Base-by-base conservation (phyloP, 1,140 invertebrate genomes). In the Caenorhabditis latens region DNA sequence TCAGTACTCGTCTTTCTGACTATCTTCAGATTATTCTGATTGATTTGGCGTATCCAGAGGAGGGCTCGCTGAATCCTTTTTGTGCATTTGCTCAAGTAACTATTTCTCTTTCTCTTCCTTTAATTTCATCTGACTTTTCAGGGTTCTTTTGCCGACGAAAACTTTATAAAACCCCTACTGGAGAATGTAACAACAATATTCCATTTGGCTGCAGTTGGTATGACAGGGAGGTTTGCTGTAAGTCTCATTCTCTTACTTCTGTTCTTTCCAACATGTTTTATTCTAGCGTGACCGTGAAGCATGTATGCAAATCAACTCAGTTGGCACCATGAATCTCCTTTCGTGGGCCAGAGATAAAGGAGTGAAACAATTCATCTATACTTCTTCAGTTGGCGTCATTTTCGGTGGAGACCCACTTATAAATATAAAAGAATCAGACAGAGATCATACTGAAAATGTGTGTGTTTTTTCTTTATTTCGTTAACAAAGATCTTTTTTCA, bases 171-270 rank as follows among this genome's bases (percentile, higher is more conserved):
- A 24, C 43, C 71, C 8, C 40, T 40, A n/a, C 14, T 79, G 43
- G 46, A 79, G 46, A 4, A 32, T 21, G 71, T 79, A 6, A n/a
- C n/a, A 24, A 50, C 46, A 0, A 46, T 79, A 14, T 79, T 19
- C 40, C 71, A 79, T n/a, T n/a, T 79, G 1, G 71, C 71, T 1
- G 71, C 71, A 11, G 71, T 79, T 50, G 71, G 71, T 21, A 79
- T 79, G 71, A 79, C 71, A 0, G 71, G 71, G 4, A 7, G 24
- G 9, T 53, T 53, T 79, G 71, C 71, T 46, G 71, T 79, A 24
- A 46, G 40, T n/a, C 7, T 43, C 65, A 3, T 46, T 43, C 5
- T 43, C 14, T 3, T 11, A 53, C 16, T 53, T 32, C 11, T 5
- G 11, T n/a, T 19, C 0, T 2, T 21, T 7, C 6, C 24, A 50